Evolutionary conservation across 2,888 invertebrate species (phyloP), one percentile per base, ranked within the genome.

Genomic region (Mythimna vitellina): DNA sequence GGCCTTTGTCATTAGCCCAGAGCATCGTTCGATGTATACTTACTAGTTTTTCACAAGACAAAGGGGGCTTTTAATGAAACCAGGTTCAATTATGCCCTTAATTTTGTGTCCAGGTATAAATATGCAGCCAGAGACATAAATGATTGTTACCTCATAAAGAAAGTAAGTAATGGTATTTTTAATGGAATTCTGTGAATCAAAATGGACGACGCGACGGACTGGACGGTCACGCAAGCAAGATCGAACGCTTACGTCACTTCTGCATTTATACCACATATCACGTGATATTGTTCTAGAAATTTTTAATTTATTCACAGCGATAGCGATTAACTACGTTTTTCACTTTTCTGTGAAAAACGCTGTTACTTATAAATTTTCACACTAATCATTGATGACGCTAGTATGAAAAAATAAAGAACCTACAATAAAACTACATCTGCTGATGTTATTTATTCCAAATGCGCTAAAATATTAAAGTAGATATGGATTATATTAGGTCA

Each of bases 201-300:
- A 84, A 84, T 85, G 84, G 85, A 61, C 51, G 85, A 35, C 71
- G 10, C 51, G 85, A 35, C 71, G 10, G 29, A 57, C 56, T 10
- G 14, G 42, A 60, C 42, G 42, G 38, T 42, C 65, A 9, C 32
- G 76, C 14, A 70, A 57, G 35, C 14, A 67, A 51, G 53, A 65
- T 29, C 14, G 46, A 63, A 4, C 49, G 66, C 61, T 69, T 81
- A 76, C 71, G 78, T 81, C 71, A 65, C 29, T 54, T 49, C 22
- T 54, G 65, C 49, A 2, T 46, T 54, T 62, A 68, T 63, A 60
- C 22, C 65, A 64, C 65, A 46, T 25, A 66, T 67, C 78, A 79
- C 81, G 78, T 81, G 81, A 69, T 62, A 57, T 14, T 67, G 42
- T 77, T 77, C 76, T 77, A 77, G 76, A 77, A 80, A 42, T 46